Base-by-base conservation (phyloP, 2,797 vertebrate genomes). In the Anguilla marmorata region DNA sequence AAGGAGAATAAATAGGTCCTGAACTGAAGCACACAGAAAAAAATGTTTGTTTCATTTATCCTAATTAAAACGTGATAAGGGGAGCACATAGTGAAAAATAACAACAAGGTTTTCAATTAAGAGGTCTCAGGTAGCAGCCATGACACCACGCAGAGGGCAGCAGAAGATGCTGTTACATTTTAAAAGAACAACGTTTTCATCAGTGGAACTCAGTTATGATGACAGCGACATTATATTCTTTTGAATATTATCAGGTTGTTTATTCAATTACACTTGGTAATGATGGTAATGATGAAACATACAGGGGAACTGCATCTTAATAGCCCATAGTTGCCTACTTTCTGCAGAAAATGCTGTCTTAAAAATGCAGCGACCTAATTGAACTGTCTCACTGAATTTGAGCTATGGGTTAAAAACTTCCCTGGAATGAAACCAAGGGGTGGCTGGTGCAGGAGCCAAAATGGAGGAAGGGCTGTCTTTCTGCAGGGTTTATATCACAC, bases 1-100 rank as follows among this genome's bases (percentile, higher is more conserved):
- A 85, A 63, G 7, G 1, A 60, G 56, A 86, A 66, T 66, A 48
- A 66, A 69, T 30, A 48, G 2, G 11, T 66, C 37, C 45, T 27
- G n/a, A 5, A 16, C 8, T 11, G 37, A 11, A 85, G 3, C 33
- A 56, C 11, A 50, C 41, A 50, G 41, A 24, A 33, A 60, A 58
- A 85, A 85, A 85, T 45, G 84, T 63, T 85, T 85, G 0, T 52
- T 84, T 41, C 14, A 82, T 19, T 85, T 27, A 3, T 63, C 2
- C 33, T 76, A 76, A 56, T 85, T 79, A 56, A 74, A 72, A 19
- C 52, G 19, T 52, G 58, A 87, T 72, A 72, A 72, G 24, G 60
- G 33, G 84, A 84, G 54, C 24, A 30, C n/a, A 11, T 72, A 87
- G 33, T 63, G 3, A 87, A 84, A 87, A 72, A 52, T 83, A 72